These are phyloP conservation scores for Colinus virginianus DNA, from an alignment of 2,113 vertebrate species.

Conservation along the genomic window DNA sequence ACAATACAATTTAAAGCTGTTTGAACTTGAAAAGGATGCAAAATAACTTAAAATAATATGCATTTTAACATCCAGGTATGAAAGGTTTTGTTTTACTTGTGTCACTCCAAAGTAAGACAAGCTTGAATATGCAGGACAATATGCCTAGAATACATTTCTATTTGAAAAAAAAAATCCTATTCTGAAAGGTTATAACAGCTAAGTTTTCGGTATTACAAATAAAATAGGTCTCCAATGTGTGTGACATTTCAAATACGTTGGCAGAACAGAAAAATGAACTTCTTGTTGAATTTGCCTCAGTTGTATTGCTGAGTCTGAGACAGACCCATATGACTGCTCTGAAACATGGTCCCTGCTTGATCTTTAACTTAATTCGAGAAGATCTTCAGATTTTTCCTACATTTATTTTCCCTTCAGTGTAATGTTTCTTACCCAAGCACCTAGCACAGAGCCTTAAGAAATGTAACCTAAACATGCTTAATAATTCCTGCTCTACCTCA, in stretches of 20 bases:
- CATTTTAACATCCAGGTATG: neutral
- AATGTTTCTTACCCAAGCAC: neutral
- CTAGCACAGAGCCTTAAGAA: neutral
- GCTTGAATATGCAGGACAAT: neutral
- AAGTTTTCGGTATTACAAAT: neutral
- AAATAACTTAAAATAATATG: neutral
- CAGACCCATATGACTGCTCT: neutral
- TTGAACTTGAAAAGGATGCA: neutral
- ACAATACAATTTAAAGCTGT: neutral
- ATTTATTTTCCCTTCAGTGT: neutral
- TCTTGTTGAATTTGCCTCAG: neutral
- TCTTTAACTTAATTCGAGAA: neutral
- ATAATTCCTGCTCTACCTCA: neutral
- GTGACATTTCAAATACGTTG: neutral
- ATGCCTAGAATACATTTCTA: neutral
- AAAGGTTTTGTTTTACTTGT: neutral
- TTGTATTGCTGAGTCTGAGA: neutral
- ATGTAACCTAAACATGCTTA: neutral
- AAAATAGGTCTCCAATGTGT: neutral
- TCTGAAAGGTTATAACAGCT: neutral
- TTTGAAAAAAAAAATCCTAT: neutral
- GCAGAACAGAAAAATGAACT: neutral
- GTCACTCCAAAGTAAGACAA: neutral
- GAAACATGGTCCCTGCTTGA: neutral
- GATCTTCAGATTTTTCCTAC: neutral